These are phyloP conservation scores for Acrocephalus arundinaceus DNA, from an alignment of 2,113 vertebrate species.

Conservation along the genomic window DNA sequence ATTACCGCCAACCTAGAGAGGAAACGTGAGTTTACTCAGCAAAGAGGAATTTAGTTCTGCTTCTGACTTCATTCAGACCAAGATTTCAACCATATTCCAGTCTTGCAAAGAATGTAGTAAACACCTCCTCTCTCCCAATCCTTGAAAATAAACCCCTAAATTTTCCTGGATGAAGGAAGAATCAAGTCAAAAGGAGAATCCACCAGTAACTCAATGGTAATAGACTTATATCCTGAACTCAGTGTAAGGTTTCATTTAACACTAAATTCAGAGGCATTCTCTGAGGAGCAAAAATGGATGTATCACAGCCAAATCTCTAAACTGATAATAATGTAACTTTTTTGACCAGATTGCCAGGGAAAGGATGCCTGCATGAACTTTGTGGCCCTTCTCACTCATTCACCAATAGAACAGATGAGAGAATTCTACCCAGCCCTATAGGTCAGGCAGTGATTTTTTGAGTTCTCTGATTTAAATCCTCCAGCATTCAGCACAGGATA, in stretches of 20 bases:
- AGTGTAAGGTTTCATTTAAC: neutral
- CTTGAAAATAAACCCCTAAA: neutral
- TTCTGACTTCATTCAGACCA: neutral
- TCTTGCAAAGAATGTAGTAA: neutral
- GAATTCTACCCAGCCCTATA: rapidly evolving
- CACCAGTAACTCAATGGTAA: neutral
- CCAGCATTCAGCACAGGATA: neutral
- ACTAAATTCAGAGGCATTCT: neutral
- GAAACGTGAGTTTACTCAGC: neutral
- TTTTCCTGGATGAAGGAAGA: neutral
- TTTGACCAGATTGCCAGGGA: neutral
- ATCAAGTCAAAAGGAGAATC: neutral
- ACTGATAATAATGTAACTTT: neutral
- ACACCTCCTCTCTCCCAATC: rapidly evolving
- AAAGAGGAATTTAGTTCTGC: neutral
- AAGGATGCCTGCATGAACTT: neutral
- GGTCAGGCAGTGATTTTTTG: neutral
- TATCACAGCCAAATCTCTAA: neutral
- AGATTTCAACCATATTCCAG: neutral
- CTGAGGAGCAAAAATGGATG: neutral
- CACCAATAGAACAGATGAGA: neutral
- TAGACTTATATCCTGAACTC: neutral
- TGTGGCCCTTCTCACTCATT: neutral
- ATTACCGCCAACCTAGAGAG: neutral
- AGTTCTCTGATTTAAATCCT: neutral